Base-by-base conservation (phyloP, 2,797 vertebrate genomes). In the Notolepis coatsorum region DNA sequence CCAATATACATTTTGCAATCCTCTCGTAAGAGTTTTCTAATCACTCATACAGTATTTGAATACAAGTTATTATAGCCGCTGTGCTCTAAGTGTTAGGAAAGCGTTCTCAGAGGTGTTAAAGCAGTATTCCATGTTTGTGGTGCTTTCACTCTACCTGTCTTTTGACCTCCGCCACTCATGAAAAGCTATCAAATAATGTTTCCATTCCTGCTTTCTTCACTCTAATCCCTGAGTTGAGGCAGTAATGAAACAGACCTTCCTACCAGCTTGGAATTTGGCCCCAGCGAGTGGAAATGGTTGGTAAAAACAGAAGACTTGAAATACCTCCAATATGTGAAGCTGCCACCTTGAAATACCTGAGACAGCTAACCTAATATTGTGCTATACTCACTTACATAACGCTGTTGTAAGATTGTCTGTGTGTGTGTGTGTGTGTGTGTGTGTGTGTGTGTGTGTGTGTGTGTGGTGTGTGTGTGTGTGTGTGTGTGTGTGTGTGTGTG, bases 261-360 rank as follows among this genome's bases (percentile, higher is more conserved):
- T 73, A 58, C 41, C 35, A 42, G 56, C 45, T 6, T 52, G 6
- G 45, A 25, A 48, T 37, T 31, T 58, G 38, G 51, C 64, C 73
- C 17, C 10, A 64, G 58, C 52, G 33, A 45, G 21, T 4, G 9
- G 8, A 17, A n/a, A 28, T 59, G 33, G 0, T 53, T 27, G 49
- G 65, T 70, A 71, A 61, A 70, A 65, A 66, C 31, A 9, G 8
- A 42, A 51, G 37, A 46, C 9, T 59, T 74, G 43, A 60, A 68
- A 38, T 4, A 0, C 20, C n/a, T 73, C 56, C 72, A 86, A 8
- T 37, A 10, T 1, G 4, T 1, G 4, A 63, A 39, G 5, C 49
- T 27, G 17, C 43, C 38, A 2, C 23, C 8, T 17, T 50, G 62
- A 41, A 58, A 67, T 68, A 77, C 63, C 56, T 39, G 39, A 46